Conservation (phyloP, 2,113 vertebrate genomes). For the Hydrolagus affinis region DNA sequence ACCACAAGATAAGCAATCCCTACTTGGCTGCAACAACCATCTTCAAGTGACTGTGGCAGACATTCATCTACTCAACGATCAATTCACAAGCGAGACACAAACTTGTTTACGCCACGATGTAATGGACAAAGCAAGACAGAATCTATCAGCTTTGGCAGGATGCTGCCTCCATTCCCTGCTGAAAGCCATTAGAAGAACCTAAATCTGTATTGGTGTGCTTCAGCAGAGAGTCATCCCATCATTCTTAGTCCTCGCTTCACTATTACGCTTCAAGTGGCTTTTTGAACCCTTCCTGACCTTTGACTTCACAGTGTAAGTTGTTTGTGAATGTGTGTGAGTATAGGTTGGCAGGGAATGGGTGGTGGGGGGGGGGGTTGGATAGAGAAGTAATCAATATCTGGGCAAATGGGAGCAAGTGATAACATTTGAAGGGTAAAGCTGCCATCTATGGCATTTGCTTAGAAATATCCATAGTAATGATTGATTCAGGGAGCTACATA, state of each 20-base stretch:
- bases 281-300: conserved; percentile 41
- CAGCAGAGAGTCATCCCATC: conserved; percentile 44
- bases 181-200: conserved; percentile 50
- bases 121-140: conserved; percentile 37
- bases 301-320: conserved; percentile 3
- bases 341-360: too few species aligned
- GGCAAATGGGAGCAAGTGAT: conserved; percentile 15
- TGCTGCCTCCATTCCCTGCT: conserved; percentile 43
- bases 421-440: conserved; percentile 3
- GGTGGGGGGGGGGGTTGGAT: too few species aligned
- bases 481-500: not conserved
- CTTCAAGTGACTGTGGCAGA: conserved; percentile 43
- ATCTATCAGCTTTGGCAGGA: conserved; percentile 44
- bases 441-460: conserved; percentile 2
- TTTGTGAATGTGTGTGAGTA: not conserved
- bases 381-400: conserved; percentile 15
- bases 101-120: conserved; percentile 41
- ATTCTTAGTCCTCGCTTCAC: conserved; percentile 38
- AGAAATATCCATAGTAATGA: not conserved
- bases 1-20: conserved; percentile 60
- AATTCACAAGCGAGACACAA: conserved; percentile 51
- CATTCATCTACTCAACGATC: conserved; percentile 51
- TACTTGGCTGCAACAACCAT: conserved; percentile 49
- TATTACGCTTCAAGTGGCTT: conserved; percentile 41
- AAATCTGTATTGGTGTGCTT: conserved; percentile 39